phyloP scores from a whole-genome alignment of 2,797 vertebrate genomes.

The Lemur catta region DNA sequence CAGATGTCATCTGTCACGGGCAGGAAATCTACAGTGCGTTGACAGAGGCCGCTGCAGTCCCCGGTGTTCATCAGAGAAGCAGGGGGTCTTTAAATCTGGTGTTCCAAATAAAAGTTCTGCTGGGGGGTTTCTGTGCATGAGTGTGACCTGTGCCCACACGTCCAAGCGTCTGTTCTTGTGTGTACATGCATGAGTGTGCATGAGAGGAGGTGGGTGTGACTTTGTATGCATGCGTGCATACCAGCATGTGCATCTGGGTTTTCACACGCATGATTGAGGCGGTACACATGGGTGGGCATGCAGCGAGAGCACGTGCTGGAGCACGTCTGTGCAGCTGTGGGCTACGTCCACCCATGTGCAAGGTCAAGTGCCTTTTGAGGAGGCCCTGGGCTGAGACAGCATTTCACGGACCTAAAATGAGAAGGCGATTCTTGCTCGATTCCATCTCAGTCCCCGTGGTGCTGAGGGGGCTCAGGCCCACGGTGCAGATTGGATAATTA shows the following conservation, averaged over 20 bases:
- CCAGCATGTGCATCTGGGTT: no score
- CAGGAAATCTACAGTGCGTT: conserved; percentile 42
- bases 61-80: not conserved
- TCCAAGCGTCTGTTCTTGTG: not conserved
- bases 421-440: not conserved
- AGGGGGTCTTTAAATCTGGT: conserved; percentile 63
- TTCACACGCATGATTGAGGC: not conserved
- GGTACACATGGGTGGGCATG: rapidly evolving
- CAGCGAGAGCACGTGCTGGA: rapidly evolving
- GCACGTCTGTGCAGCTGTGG: not conserved
- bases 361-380: rapidly evolving
- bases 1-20: not conserved
- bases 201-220: no score
- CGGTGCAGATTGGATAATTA: rapidly evolving
- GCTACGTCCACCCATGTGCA: rapidly evolving
- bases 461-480: not conserved
- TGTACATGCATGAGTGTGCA: not conserved
- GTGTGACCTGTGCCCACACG: not conserved
- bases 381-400: not conserved
- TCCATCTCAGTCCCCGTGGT: no score
- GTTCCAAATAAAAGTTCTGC: conserved; percentile 48
- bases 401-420: not conserved
- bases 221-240: not conserved
- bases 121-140: not conserved
- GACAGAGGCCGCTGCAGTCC: conserved; percentile 47